Evolutionary conservation across 2,888 invertebrate genomes (phyloP).

Genomic region (Troides helena): DNA sequence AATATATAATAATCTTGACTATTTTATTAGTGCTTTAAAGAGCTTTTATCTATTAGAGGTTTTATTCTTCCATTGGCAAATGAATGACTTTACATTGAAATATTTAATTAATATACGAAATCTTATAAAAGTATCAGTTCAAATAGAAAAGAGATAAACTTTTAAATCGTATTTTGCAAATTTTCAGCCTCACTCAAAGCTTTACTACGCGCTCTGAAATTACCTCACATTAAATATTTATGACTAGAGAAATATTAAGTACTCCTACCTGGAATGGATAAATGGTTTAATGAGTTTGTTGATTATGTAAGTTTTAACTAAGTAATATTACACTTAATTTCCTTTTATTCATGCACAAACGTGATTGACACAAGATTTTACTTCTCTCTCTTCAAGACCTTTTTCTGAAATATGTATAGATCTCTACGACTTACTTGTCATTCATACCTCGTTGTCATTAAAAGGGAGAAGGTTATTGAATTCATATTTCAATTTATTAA

Average conservation of each 20-base stretch:
- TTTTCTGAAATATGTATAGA: too few species aligned
- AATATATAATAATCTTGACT: too few species aligned
- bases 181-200: background rate
- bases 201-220: slow-evolving; percentile 6
- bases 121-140: background rate
- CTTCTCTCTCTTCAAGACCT: background rate
- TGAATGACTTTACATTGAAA: background rate
- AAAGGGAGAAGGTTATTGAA: too few species aligned
- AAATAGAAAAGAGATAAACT: background rate
- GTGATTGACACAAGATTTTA: background rate
- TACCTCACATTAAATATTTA: slow-evolving; percentile 16
- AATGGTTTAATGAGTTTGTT: slow-evolving; percentile 1
- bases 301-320: background rate
- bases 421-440: too few species aligned
- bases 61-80: too few species aligned
- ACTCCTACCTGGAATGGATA: slow-evolving; percentile 7
- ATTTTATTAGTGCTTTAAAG: too few species aligned
- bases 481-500: too few species aligned
- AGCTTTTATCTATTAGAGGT: too few species aligned
- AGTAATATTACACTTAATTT: background rate
- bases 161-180: background rate
- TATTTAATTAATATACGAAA: background rate
- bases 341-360: background rate
- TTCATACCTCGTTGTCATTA: too few species aligned
- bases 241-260: slow-evolving; percentile 10